These are phyloP conservation scores for Pseudomyrmex cubaensis DNA, from an alignment of 1,140 invertebrate genomes.

Conservation along the genomic window DNA sequence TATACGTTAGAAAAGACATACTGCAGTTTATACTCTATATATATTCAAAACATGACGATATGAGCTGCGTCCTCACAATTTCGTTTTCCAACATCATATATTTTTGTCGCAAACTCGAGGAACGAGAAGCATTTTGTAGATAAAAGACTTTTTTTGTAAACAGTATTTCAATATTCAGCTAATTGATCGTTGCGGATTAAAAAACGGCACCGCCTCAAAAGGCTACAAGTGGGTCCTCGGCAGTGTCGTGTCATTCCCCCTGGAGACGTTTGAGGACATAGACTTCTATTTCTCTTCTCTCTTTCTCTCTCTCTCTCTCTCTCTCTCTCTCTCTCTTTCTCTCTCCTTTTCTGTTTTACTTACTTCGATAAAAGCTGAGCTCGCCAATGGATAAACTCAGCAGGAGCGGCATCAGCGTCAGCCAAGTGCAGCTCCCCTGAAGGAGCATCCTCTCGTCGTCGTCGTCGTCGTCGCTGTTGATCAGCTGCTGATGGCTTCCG, in stretches of 20 bases:
- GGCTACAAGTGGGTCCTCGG: slow-evolving; percentile 40
- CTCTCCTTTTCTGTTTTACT: slow-evolving; percentile 51
- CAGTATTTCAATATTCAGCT: neutral
- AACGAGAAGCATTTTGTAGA: neutral
- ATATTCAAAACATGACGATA: no score
- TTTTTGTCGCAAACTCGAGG: slow-evolving; percentile 6
- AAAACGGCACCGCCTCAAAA: neutral
- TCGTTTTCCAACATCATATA: slow-evolving; percentile 19
- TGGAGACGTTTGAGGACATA: neutral
- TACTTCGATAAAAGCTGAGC: slow-evolving; percentile 79
- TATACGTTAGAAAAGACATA: no score
- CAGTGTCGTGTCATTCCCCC: slow-evolving; percentile 46
- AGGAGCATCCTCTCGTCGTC: slow-evolving; percentile 77
- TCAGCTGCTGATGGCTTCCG: slow-evolving; percentile 42
- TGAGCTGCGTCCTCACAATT: neutral
- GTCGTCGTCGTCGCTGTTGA: slow-evolving; percentile 54
- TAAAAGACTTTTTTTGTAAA: neutral
- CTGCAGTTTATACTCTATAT: no score
- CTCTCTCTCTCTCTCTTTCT: no score
- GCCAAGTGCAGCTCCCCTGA: slow-evolving; percentile 69
- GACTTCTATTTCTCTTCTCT: neutral
- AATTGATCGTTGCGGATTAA: neutral
- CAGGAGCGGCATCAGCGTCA: slow-evolving; percentile 76
- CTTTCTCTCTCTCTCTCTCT: no score
- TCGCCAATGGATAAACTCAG: slow-evolving; percentile 77